Conservation (phyloP, 2,888 invertebrate species). For the Drosophila diplacantha region DNA sequence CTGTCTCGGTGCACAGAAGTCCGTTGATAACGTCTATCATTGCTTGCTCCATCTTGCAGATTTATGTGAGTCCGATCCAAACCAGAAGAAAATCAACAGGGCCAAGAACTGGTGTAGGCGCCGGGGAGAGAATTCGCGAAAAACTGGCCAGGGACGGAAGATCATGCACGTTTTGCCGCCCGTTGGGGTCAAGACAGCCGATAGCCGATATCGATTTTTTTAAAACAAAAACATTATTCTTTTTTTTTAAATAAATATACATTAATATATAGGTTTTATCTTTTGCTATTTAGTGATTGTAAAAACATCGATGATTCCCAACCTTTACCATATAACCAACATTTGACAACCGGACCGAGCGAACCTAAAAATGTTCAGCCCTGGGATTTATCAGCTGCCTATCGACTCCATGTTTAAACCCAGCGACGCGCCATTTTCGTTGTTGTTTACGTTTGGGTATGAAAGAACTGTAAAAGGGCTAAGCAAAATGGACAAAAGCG, state of each 20-base stretch:
- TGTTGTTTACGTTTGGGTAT: slow-evolving; percentile 20
- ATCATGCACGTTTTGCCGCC: slow-evolving; percentile 22
- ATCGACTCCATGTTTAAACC: slow-evolving; percentile 39
- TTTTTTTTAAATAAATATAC: no score
- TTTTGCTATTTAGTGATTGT: no score
- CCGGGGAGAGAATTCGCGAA: slow-evolving; percentile 22
- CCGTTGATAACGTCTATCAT: slow-evolving; percentile 83
- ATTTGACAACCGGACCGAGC: neutral
- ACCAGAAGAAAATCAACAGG: neutral
- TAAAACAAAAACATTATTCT: no score
- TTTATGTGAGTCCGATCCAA: neutral
- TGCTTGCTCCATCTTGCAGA: slow-evolving; percentile 47
- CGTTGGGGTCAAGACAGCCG: neutral
- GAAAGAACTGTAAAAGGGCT: slow-evolving; percentile 9
- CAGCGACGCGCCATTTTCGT: slow-evolving; percentile 35
- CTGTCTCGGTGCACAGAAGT: slow-evolving; percentile 81
- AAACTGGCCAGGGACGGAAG: slow-evolving; percentile 10
- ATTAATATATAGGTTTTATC: no score
- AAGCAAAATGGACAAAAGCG: slow-evolving; percentile 50
- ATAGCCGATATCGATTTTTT: no score
- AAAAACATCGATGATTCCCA: no score
- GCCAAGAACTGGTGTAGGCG: neutral
- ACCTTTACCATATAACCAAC: neutral
- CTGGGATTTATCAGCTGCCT: neutral
- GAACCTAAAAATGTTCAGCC: neutral